Evolutionary conservation across 2,888 invertebrate genomes (phyloP).

Genomic region (Standfussiana lucernea): DNA sequence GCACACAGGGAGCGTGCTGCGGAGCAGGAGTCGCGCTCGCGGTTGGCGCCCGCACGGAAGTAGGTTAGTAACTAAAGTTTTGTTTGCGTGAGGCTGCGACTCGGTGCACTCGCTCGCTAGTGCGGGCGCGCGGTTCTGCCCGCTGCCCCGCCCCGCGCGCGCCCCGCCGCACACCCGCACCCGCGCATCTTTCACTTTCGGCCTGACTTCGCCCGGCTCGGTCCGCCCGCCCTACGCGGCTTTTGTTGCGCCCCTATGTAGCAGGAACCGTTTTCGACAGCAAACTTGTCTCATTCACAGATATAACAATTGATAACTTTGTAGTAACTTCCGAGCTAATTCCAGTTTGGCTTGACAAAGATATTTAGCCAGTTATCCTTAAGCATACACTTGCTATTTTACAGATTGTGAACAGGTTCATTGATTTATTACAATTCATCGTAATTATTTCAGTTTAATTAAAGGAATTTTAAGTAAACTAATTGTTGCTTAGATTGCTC

Average conservation of each 20-base stretch:
- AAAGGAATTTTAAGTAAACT: constrained; percentile 31
- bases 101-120: constrained; percentile 84
- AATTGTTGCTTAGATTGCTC: constrained; percentile 49
- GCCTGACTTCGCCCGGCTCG: constrained; percentile 65
- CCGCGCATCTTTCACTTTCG: constrained; percentile 87
- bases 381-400: neutral
- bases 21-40: constrained; percentile 82
- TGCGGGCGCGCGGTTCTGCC: constrained; percentile 76
- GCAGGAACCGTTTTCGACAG: constrained; percentile 64
- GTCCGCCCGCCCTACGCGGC: constrained; percentile 76
- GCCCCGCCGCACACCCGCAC: constrained; percentile 74
- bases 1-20: constrained; percentile 71
- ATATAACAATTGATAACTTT: constrained; percentile 34
- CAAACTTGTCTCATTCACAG: constrained; percentile 56
- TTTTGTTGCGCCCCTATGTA: constrained; percentile 71
- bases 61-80: constrained; percentile 91
- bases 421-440: constrained; percentile 30
- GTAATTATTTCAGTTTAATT: constrained; percentile 16
- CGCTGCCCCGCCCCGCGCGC: constrained; percentile 73
- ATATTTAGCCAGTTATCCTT: constrained; percentile 4
- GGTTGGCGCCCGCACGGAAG: constrained; percentile 90
- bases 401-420: constrained; percentile 32
- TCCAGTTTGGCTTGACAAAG: constrained; percentile 14
- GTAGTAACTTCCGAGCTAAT: constrained; percentile 32
- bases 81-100: constrained; percentile 91